Percentiles rank a stretch among this genome's conserved stretches.
Conservation (phyloP, 2,113 vertebrate species). For the Ictalurus furcatus region DNA sequence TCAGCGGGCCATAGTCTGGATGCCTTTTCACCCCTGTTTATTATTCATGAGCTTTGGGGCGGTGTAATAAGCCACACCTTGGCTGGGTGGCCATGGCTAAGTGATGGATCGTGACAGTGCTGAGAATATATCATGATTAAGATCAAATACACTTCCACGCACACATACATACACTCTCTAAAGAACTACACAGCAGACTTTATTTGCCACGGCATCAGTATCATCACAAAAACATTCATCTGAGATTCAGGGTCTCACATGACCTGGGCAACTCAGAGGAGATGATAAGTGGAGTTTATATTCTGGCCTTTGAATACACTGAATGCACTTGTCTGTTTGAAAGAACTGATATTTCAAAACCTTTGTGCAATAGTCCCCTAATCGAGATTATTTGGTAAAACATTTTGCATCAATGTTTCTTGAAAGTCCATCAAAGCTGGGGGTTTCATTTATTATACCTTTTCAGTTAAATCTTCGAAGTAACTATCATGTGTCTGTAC, state of each 20-base stretch:
- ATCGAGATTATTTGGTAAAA: not conserved
- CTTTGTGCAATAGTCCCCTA: not conserved
- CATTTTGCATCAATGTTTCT: not conserved
- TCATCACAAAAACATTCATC: slow-evolving; percentile 43
- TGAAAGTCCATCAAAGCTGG: not conserved
- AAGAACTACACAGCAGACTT: slow-evolving; percentile 32
- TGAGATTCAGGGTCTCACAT: slow-evolving; percentile 24
- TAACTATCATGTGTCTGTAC: not conserved
- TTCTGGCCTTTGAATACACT: not conserved
- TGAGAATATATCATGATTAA: slow-evolving; percentile 94
- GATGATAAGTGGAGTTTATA: not conserved
- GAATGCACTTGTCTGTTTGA: not conserved
- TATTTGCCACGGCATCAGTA: slow-evolving; percentile 46
- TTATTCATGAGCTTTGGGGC: slow-evolving; percentile 91
- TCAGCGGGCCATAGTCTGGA: slow-evolving; percentile 71
- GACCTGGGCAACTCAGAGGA: slow-evolving; percentile 8
- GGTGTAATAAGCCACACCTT: slow-evolving; percentile 96
- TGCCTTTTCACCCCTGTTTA: slow-evolving; percentile 91
- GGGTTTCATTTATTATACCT: not conserved
- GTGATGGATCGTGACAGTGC: slow-evolving; percentile 92
- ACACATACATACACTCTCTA: slow-evolving; percentile 52
- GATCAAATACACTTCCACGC: slow-evolving; percentile 82
- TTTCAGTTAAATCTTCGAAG: not conserved
- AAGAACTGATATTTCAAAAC: slow-evolving; percentile 11
- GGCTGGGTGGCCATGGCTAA: slow-evolving; percentile 85